phyloP scores from a whole-genome alignment of 2,797 vertebrate genomes.

The Helarctos malayanus region DNA sequence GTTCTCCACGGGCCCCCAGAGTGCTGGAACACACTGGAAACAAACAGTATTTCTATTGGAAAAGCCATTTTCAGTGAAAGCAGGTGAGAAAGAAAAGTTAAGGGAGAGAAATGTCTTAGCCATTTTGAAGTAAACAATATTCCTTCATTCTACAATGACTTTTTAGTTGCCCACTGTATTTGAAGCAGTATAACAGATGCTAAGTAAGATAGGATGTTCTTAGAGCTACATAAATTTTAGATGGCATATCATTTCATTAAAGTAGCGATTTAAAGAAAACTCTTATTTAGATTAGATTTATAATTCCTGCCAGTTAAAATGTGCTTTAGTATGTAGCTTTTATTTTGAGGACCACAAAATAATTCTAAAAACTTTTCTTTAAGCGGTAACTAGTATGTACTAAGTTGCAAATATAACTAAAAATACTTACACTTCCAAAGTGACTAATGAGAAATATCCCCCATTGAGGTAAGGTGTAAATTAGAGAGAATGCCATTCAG shows the following conservation, averaged over 20 bases:
- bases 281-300: not conserved
- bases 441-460: constrained; percentile 12
- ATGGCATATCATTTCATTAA: not conserved
- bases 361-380: constrained; percentile 29
- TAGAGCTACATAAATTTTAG: constrained; percentile 44
- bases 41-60: constrained; percentile 96
- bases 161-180: not conserved
- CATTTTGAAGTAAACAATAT: not conserved
- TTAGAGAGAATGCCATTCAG: constrained; percentile 24
- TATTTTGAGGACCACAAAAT: constrained; percentile 9
- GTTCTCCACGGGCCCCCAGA: constrained; percentile 96
- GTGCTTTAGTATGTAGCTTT: constrained; percentile 6
- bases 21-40: constrained; percentile 96
- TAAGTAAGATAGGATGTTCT: constrained; percentile 11
- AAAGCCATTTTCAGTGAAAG: constrained; percentile 92
- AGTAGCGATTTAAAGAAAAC: constrained; percentile 1
- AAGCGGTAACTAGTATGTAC: not conserved
- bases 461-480: not conserved
- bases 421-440: constrained; percentile 43
- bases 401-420: constrained; percentile 24
- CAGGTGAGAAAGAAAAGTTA: constrained; percentile 89
- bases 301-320: constrained; percentile 43
- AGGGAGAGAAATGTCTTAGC: not conserved
- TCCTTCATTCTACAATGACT: not conserved
- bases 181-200: not conserved